Evolutionary conservation across 1,140 invertebrate genomes (phyloP), one percentile per base, ranked within the genome.

Genomic region (Diabrotica undecimpunctata): DNA sequence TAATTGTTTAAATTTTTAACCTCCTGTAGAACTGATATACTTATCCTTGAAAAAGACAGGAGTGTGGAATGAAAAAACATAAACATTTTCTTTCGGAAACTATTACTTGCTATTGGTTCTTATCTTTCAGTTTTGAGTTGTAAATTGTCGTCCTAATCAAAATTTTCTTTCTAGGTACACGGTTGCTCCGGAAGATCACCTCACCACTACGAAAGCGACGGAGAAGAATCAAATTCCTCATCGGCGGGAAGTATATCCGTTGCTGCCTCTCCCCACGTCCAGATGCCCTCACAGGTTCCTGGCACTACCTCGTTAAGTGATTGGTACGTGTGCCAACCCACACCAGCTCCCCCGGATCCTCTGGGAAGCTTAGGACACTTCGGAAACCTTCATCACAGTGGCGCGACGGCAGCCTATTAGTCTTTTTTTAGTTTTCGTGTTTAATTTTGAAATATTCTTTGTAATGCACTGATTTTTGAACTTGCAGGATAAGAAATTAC

Each of bases 151-250:
- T 4, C 4, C 4, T 25, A 25, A 25, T 25, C 25, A 25, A 25
- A 25, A 25, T 25, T 25, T 25, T 4, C 25, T 46, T 46, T 46
- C n/a, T n/a, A 46, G 41, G 95, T 95, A 13, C 75, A 78, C 62
- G 74, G 75, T 7, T 75, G 72, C 60, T 67, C 70, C 13, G 82
- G 82, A 35, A 79, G 82, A 67, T 82, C 81, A 37, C 82, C 82
- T 12, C 78, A 78, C 6, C 81, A 81, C 62, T 85, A 85, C 72
- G 85, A 85, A 62, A 83, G 82, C 70, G 83, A 84, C 64, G 84
- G 82, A 37, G 84, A 85, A 66, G 85, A 86, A 67, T 85, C 83
- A 51, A 85, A 83, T 72, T 81, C 81, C 59, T 82, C 81, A 5
- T 77, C 75, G 53, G 77, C 78, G n/a, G 80, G 79, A 9, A 80